Conservation (phyloP, 2,797 vertebrate genomes). For the Scarus forsteni region DNA sequence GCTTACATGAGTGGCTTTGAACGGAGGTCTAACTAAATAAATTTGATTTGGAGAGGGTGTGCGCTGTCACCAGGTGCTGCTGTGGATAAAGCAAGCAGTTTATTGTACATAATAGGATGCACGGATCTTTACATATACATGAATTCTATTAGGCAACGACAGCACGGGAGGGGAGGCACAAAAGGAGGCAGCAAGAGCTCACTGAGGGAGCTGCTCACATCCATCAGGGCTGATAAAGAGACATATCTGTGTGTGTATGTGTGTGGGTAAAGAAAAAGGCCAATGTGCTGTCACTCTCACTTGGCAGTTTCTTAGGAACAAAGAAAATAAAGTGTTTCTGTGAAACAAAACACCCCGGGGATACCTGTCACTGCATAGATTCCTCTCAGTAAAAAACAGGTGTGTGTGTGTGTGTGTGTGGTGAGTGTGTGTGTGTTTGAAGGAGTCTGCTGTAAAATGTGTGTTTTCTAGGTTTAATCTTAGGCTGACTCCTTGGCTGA, state of each 20-base stretch:
- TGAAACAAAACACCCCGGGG: slow-evolving; percentile 72
- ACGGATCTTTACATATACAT: slow-evolving; percentile 83
- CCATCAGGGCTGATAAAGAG: slow-evolving; percentile 81
- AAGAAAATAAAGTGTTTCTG: slow-evolving; percentile 74
- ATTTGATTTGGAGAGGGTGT: slow-evolving; percentile 86
- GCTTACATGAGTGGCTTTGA: slow-evolving; percentile 87
- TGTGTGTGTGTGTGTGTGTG: slow-evolving; percentile 32
- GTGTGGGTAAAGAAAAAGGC: slow-evolving; percentile 57
- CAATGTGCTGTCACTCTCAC: slow-evolving; percentile 72
- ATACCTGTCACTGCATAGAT: slow-evolving; percentile 72
- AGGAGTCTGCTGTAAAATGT: background rate
- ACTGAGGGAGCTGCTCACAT: slow-evolving; percentile 69
- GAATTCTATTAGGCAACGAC: slow-evolving; percentile 80
- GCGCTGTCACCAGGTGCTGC: slow-evolving; percentile 83
- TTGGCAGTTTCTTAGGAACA: slow-evolving; percentile 73
- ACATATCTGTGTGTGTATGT: slow-evolving; percentile 26
- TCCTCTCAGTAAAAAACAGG: slow-evolving; percentile 51
- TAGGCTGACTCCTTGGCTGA: slow-evolving; percentile 52
- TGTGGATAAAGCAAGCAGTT: slow-evolving; percentile 85
- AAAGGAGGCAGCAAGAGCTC: slow-evolving; percentile 66
- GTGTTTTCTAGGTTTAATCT: slow-evolving; percentile 39
- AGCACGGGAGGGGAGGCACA: slow-evolving; percentile 65
- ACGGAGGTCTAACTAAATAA: slow-evolving; percentile 87
- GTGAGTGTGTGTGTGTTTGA: slow-evolving; percentile 21
- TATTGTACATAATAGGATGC: slow-evolving; percentile 87